Conservation (phyloP, 1,140 invertebrate genomes). For the Sarcophaga peregrina region DNA sequence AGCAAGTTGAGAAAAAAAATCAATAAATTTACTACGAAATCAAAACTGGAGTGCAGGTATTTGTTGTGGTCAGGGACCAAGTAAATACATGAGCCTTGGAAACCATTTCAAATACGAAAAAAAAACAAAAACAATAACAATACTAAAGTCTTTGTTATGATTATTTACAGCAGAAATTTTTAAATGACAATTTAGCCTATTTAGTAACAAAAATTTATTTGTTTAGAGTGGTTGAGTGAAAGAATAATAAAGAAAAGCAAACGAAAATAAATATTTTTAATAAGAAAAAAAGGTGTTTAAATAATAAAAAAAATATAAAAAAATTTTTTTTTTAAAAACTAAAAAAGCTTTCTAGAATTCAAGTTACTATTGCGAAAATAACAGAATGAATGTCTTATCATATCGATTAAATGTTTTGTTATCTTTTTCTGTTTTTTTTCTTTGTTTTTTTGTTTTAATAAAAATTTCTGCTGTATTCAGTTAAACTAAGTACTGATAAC, state of each 20-base stretch:
- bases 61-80: not conserved
- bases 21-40: not conserved
- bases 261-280: not conserved
- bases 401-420: conserved; percentile 22
- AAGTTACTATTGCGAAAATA: conserved; percentile 17
- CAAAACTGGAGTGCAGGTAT: not conserved
- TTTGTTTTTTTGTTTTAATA: not conserved
- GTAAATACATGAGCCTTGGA: not conserved
- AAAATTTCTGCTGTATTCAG: not conserved
- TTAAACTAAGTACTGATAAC: conserved; percentile 19
- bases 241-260: not conserved
- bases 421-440: conserved; percentile 2
- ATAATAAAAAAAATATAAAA: not conserved
- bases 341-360: not conserved
- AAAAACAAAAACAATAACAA: not conserved
- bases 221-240: not conserved
- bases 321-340: not conserved
- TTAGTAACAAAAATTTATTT: not conserved
- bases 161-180: no score
- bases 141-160: no score
- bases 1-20: not conserved
- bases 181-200: not conserved
- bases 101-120: not conserved
- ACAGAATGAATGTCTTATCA: conserved; percentile 4
- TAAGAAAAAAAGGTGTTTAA: not conserved